Percentiles rank a stretch among this genome's conserved stretches.
Evolutionary conservation across 2,797 vertebrate genomes (phyloP).

Genomic region (Rhynchonycteris naso): DNA sequence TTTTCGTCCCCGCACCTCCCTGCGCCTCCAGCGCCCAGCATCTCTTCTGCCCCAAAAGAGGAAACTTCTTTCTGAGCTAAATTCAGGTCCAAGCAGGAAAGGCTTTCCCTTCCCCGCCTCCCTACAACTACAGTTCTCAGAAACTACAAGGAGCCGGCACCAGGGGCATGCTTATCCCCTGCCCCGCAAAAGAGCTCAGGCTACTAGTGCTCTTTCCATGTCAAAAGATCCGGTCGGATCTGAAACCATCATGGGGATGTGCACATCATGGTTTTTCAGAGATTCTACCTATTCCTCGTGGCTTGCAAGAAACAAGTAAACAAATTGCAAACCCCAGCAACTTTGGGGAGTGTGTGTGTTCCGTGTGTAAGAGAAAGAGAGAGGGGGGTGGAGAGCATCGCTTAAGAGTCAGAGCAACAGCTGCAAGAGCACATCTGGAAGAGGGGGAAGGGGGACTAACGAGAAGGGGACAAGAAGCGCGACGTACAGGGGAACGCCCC

Average conservation of each 20-base stretch:
- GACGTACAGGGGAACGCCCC: neutral
- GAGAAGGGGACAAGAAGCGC: conserved; percentile 16
- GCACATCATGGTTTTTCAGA: neutral
- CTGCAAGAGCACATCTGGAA: conserved; percentile 76
- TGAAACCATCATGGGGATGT: neutral
- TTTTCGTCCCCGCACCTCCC: neutral
- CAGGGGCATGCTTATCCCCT: neutral
- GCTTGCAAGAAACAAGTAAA: conserved; percentile 38
- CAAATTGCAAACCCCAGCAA: conserved; percentile 53
- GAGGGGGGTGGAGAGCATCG: neutral
- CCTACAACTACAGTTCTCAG: neutral
- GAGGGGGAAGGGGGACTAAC: conserved; percentile 46
- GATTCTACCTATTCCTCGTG: conserved; percentile 21
- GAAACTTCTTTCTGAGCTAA: conserved; percentile 64
- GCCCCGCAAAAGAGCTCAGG: neutral
- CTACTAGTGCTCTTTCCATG: neutral
- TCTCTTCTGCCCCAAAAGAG: neutral
- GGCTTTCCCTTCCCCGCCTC: neutral
- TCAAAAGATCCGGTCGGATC: conserved; percentile 20
- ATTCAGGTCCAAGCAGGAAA: neutral
- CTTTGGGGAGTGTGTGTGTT: conserved; percentile 5
- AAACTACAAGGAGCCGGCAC: neutral
- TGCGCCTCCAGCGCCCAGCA: neutral
- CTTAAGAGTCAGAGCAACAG: conserved; percentile 63
- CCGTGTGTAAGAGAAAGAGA: neutral